phyloP scores from a whole-genome alignment of 30 jellyfish, hydroid and myxozoan species.

The Pseudorhiza aurosa region DNA sequence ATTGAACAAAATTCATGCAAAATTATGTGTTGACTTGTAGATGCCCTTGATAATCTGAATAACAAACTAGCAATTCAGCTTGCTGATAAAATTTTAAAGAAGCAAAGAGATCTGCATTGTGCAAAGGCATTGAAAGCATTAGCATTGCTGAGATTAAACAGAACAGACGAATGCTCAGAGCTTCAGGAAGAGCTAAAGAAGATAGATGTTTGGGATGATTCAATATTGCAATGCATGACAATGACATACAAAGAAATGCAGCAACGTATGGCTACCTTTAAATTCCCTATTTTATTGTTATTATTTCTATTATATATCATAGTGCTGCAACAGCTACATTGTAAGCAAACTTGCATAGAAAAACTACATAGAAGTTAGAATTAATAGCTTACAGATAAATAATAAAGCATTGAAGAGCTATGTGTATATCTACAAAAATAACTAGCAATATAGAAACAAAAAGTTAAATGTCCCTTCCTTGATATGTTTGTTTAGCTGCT shows the following conservation, averaged over 20 bases:
- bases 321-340: no score
- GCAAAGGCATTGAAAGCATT: conserved; percentile 99
- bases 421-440: no score
- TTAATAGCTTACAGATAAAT: no score
- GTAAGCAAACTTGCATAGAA: no score
- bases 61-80: conserved; percentile 92
- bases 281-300: neutral
- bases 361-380: no score
- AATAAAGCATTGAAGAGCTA: no score
- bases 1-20: no score
- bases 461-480: no score
- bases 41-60: conserved; percentile 94
- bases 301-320: no score
- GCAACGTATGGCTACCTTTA: conserved; percentile 53
- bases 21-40: no score
- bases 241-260: conserved; percentile 92
- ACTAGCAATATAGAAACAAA: no score
- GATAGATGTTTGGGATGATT: conserved; percentile 76
- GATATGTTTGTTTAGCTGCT: no score
- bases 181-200: conserved; percentile 70
- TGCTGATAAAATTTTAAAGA: conserved; percentile 88
- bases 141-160: conserved; percentile 80
- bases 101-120: conserved; percentile 83
- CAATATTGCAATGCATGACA: conserved; percentile 96
- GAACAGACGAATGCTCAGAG: conserved; percentile 62